Percentiles rank a stretch among this genome's conserved stretches.
phyloP scores from a whole-genome alignment of 2,797 vertebrate species.

The Chaenodraco wilsoni region DNA sequence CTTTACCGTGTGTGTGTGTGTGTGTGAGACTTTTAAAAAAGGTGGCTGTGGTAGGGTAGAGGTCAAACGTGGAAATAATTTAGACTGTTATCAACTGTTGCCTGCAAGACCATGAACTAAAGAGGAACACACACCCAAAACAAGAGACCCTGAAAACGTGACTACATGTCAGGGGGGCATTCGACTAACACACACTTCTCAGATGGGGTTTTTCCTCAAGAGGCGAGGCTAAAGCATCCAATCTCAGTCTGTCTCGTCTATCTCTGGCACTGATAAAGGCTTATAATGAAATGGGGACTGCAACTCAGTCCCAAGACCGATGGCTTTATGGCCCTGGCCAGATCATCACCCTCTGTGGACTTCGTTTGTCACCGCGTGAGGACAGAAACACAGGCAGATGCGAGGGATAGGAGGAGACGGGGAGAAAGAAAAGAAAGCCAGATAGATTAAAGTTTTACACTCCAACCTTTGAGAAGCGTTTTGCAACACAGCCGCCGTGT shows the following conservation, averaged over 20 bases:
- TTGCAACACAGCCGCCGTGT: constrained; percentile 69
- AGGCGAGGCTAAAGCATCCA: constrained; percentile 75
- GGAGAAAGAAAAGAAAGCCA: constrained; percentile 12
- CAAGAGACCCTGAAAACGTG: constrained; percentile 58
- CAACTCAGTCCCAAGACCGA: constrained; percentile 73
- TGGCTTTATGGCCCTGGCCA: constrained; percentile 76
- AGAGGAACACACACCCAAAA: constrained; percentile 17
- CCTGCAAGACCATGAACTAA: constrained; percentile 56
- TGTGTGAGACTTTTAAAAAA: constrained; percentile 50
- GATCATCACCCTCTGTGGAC: constrained; percentile 79
- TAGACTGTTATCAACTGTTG: constrained; percentile 74
- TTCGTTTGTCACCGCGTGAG: constrained; percentile 73
- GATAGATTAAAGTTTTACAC: constrained; percentile 80
- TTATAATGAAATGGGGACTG: constrained; percentile 81
- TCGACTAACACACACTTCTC: constrained; percentile 46
- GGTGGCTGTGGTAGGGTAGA: constrained; percentile 36
- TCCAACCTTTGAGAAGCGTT: constrained; percentile 72
- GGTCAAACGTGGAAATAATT: constrained; percentile 77
- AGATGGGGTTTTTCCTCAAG: constrained; percentile 68
- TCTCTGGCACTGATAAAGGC: constrained; percentile 81
- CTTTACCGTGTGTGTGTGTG: constrained; percentile 5
- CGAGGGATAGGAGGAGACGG: constrained; percentile 28
- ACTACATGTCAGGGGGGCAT: constrained; percentile 58
- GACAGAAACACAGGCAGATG: constrained; percentile 47
- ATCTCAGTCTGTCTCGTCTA: constrained; percentile 81